phyloP scores from a whole-genome alignment of 2,888 invertebrate genomes.

The Lomographa bimaculata region DNA sequence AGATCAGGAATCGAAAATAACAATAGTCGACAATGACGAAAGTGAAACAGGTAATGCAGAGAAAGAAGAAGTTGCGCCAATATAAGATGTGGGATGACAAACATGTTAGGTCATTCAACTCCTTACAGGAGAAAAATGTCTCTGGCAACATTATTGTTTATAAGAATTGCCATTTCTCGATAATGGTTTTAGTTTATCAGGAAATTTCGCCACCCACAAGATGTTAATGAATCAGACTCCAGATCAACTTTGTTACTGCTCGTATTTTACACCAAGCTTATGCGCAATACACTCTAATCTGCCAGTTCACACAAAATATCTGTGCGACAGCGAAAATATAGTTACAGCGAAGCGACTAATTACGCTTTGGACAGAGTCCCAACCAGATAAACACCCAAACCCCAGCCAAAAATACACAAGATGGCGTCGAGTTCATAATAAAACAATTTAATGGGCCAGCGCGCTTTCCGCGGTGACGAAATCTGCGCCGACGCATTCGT shows the following conservation, averaged over 20 bases:
- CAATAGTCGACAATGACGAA: constrained; percentile 53
- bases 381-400: constrained; percentile 82
- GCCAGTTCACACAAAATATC: constrained; percentile 45
- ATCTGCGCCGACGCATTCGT: constrained; percentile 78
- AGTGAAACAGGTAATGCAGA: constrained; percentile 70
- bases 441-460: constrained; percentile 84
- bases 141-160: constrained; percentile 22
- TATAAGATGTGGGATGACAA: constrained; percentile 65
- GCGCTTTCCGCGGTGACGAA: constrained; percentile 83
- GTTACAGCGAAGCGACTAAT: constrained; percentile 74
- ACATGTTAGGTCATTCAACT: constrained; percentile 63
- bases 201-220: constrained; percentile 7
- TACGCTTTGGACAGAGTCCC: constrained; percentile 80
- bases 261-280: too few relatives aligned
- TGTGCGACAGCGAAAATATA: constrained; percentile 63
- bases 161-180: constrained; percentile 10
- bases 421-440: constrained; percentile 83
- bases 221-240: constrained; percentile 5
- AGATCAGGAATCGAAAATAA: constrained; percentile 63
- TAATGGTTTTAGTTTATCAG: constrained; percentile 6
- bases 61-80: constrained; percentile 48
- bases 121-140: constrained; percentile 44
- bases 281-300: too few relatives aligned
- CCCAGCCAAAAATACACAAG: constrained; percentile 81
- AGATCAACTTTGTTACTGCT: too few relatives aligned